Base-by-base conservation (phyloP, 1,140 invertebrate species). In the Bicyclus anynana region DNA sequence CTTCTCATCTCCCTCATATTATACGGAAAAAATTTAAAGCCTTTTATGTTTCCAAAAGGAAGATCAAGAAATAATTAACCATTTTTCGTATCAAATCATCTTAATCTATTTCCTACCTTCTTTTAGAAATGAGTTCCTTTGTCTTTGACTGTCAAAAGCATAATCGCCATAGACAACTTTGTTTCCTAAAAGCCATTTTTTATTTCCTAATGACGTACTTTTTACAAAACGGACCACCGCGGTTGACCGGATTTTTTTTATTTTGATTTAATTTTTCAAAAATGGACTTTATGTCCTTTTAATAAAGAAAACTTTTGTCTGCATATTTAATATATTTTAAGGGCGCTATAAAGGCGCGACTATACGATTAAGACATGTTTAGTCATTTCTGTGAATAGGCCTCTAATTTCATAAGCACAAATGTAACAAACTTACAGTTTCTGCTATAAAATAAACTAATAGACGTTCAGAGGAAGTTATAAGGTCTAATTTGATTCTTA, bases 321-420 rank as follows among this genome's bases (percentile, higher is more conserved):
- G 16, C 17, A 6, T 26, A 53, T 21, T 35, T 18, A n/a, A n/a
- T n/a, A n/a, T n/a, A n/a, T 38, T 35, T 17, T 44, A 51, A 27
- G 20, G 38, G 52, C 13, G 12, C 18, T 59, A 16, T 37, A 57
- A 60, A 38, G 37, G 44, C 21, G 35, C 46, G n/a, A 40, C 33
- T 23, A 56, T 1, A 20, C 16, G 20, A 46, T 17, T 50, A 35
- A 62, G 67, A 65, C 52, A 72, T 67, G 63, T 68, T 40, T 18
- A 71, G 67, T 74, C 70, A 77, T 72, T 74, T 62, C 67, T 42
- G 46, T 59, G 65, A 71, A 77, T 67, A 44, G 56, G 60, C 51
- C 48, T 53, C 65, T 65, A 77, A 74, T 72, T 69, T 72, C 62
- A 72, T 67, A 51, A n/a, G 67, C 57, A 69, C 63, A 62, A 62